phyloP scores from a whole-genome alignment of 2,113 vertebrate genomes.

The Isichthys henryi region DNA sequence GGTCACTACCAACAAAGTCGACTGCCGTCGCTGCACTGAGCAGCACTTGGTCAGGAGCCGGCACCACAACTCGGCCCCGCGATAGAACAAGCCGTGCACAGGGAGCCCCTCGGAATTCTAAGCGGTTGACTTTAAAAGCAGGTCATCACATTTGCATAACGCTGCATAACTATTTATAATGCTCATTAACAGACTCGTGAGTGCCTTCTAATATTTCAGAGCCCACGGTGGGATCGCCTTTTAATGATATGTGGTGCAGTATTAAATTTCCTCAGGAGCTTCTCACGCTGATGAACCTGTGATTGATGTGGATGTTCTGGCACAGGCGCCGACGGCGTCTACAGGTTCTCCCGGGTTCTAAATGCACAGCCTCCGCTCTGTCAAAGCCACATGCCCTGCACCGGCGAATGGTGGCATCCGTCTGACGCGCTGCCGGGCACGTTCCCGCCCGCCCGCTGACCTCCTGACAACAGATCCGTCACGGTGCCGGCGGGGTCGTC shows the following conservation, averaged over 20 bases:
- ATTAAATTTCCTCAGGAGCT: conserved; percentile 19
- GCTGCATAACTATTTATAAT: conserved; percentile 25
- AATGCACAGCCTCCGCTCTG: background rate
- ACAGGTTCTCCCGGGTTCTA: background rate
- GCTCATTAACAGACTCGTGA: conserved; percentile 23
- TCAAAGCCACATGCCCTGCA: background rate
- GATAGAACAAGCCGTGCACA: background rate
- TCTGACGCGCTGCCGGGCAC: conserved; percentile 1
- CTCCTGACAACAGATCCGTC: conserved; percentile 38
- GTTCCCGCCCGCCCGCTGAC: background rate
- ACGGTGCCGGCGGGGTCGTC: conserved; percentile 26
- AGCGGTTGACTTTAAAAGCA: conserved; percentile 9
- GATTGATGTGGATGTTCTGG: conserved; percentile 20
- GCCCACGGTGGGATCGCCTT: conserved; percentile 13
- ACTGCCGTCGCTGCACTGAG: background rate
- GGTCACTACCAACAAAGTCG: background rate
- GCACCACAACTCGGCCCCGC: background rate
- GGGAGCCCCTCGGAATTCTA: conserved; percentile 1
- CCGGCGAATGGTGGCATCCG: background rate
- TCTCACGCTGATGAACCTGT: conserved; percentile 13
- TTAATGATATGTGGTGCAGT: conserved; percentile 18
- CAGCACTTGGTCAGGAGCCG: background rate
- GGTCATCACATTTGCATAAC: conserved; percentile 20
- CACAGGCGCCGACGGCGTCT: background rate
- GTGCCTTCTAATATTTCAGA: conserved; percentile 18